A percentile compares a stretch with the other conserved stretches of the same genome.
Evolutionary conservation across 1,140 invertebrate species (phyloP).

Genomic region (Zaprionus taronus): DNA sequence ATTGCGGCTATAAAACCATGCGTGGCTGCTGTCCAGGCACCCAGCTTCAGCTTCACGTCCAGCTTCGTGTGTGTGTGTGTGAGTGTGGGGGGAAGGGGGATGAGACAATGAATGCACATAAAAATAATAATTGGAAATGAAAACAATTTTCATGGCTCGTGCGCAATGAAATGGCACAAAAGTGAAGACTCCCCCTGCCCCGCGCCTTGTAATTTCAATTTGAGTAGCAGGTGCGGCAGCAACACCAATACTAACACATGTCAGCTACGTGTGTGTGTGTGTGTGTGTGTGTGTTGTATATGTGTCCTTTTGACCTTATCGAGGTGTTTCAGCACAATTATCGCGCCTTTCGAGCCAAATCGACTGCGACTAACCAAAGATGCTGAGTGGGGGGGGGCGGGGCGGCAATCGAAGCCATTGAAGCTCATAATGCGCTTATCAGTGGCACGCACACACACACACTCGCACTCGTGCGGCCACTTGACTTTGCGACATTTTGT

Average conservation of each 20-base stretch:
- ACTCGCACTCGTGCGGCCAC: neutral
- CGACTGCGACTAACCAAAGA: constrained; percentile 39
- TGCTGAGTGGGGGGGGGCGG: neutral
- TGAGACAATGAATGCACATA: constrained; percentile 78
- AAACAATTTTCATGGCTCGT: constrained; percentile 76
- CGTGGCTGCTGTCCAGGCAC: constrained; percentile 31
- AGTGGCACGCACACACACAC: constrained; percentile 55
- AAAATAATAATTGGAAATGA: constrained; percentile 83
- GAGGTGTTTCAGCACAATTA: constrained; percentile 32
- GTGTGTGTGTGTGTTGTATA: constrained; percentile 14
- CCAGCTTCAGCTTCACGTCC: neutral
- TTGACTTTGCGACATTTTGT: constrained; percentile 25
- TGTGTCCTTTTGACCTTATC: constrained; percentile 60
- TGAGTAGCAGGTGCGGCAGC: constrained; percentile 41
- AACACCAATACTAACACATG: neutral
- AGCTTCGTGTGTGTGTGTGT: neutral
- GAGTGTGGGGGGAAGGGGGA: neutral
- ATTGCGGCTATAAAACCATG: constrained; percentile 67
- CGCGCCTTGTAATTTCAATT: constrained; percentile 37
- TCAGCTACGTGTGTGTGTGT: constrained; percentile 8
- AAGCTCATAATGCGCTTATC: constrained; percentile 77
- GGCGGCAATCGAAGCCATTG: constrained; percentile 48
- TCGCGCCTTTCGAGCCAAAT: constrained; percentile 37
- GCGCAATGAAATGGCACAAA: constrained; percentile 67
- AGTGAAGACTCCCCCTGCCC: neutral